Conservation (phyloP, 1,140 invertebrate species). For the Phymorhynchus buccinoides region DNA sequence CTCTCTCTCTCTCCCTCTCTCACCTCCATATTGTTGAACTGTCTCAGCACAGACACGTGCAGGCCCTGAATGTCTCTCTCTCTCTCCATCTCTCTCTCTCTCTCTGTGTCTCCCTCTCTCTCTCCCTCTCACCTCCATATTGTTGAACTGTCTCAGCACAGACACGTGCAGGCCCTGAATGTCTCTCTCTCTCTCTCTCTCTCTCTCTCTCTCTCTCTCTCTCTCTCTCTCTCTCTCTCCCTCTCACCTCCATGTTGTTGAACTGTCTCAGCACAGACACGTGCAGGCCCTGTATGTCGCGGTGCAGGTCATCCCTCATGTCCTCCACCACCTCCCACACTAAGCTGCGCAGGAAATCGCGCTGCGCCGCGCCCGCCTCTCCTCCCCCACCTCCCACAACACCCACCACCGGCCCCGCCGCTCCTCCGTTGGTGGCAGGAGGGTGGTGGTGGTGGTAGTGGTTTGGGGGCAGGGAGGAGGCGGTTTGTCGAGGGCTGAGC, state of each 20-base stretch:
- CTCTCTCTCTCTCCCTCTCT: no score
- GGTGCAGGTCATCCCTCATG: conserved; percentile 51
- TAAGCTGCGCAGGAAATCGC: conserved; percentile 53
- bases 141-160: no score
- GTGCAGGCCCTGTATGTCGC: conserved; percentile 52
- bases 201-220: no score
- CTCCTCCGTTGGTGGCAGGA: neutral
- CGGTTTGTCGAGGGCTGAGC: neutral
- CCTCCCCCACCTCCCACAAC: neutral
- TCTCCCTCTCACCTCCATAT: no score
- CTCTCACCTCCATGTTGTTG: conserved; percentile 53
- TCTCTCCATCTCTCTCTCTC: no score
- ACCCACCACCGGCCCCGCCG: neutral
- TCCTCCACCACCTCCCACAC: conserved; percentile 55
- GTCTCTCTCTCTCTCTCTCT: no score
- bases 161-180: no score
- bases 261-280: conserved; percentile 58
- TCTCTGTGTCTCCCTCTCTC: no score
- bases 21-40: no score
- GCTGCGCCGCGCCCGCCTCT: conserved; percentile 41
- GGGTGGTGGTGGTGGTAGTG: neutral
- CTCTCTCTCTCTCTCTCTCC: no score
- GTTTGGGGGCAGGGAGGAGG: neutral
- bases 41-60: no score
- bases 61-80: no score